A percentile compares a stretch with the other conserved stretches of the same genome.
These are phyloP conservation scores for Ylistrum balloti DNA, from an alignment of 1,140 invertebrate genomes.

Conservation along the genomic window DNA sequence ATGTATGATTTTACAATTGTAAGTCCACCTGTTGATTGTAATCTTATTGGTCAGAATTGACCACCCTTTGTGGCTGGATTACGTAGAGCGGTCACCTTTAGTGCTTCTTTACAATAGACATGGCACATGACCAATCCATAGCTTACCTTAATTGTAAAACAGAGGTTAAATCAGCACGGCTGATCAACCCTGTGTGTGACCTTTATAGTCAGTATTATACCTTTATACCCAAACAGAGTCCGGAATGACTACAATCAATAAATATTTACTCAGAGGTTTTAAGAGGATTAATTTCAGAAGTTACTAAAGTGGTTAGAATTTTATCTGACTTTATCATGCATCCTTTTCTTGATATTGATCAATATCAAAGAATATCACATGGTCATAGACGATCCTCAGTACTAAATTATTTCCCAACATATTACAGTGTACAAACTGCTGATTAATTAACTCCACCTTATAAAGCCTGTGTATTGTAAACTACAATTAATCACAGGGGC, in stretches of 20 bases:
- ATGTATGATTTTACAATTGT: neutral
- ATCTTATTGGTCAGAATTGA: constrained; percentile 39
- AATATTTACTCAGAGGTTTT: constrained; percentile 26
- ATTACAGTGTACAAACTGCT: too few relatives aligned
- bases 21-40: constrained; percentile 17
- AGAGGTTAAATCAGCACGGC: constrained; percentile 20
- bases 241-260: too few relatives aligned
- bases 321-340: neutral
- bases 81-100: neutral
- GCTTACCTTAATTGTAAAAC: neutral
- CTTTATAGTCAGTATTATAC: neutral
- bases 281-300: constrained; percentile 17
- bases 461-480: too few relatives aligned
- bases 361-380: too few relatives aligned
- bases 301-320: neutral
- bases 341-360: neutral
- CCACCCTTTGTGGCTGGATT: neutral
- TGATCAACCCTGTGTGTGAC: neutral
- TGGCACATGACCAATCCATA: constrained; percentile 7
- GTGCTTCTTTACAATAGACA: constrained; percentile 1
- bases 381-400: too few relatives aligned
- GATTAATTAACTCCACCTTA: too few relatives aligned
- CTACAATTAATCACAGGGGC: too few relatives aligned
- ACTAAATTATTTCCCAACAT: too few relatives aligned
- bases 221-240: too few relatives aligned